phyloP scores from a whole-genome alignment of 2,888 invertebrate species.

The Mylabris sibirica region DNA sequence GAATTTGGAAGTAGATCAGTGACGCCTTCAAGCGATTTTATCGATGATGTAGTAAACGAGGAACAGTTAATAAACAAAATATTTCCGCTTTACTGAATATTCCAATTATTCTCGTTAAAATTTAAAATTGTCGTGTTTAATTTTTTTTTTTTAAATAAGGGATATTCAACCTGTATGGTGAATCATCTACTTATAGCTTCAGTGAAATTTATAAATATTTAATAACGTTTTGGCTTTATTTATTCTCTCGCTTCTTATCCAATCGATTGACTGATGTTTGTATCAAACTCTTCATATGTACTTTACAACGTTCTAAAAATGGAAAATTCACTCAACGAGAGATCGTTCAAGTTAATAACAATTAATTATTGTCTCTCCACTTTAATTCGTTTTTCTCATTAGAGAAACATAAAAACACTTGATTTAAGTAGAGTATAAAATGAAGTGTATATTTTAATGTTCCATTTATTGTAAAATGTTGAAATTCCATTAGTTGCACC shows the following conservation, averaged over 20 bases:
- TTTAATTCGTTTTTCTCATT: background rate
- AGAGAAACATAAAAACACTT: background rate
- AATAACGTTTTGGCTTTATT: background rate
- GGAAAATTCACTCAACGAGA: background rate
- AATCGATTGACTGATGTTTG: background rate
- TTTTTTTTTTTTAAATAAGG: background rate
- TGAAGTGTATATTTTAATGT: background rate
- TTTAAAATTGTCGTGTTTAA: background rate
- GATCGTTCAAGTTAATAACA: background rate
- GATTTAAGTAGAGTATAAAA: background rate
- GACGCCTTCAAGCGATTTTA: background rate
- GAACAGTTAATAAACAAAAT: background rate
- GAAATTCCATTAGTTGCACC: background rate
- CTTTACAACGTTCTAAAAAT: background rate
- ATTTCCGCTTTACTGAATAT: background rate
- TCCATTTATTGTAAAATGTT: background rate
- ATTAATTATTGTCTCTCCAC: background rate
- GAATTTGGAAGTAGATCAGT: background rate
- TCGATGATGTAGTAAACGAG: background rate
- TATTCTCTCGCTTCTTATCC: background rate
- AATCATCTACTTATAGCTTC: background rate
- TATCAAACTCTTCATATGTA: background rate
- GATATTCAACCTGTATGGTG: background rate
- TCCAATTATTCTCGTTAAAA: background rate
- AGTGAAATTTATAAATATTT: background rate